Conservation (phyloP, 2,113 vertebrate genomes). For the Ochotona princeps region DNA sequence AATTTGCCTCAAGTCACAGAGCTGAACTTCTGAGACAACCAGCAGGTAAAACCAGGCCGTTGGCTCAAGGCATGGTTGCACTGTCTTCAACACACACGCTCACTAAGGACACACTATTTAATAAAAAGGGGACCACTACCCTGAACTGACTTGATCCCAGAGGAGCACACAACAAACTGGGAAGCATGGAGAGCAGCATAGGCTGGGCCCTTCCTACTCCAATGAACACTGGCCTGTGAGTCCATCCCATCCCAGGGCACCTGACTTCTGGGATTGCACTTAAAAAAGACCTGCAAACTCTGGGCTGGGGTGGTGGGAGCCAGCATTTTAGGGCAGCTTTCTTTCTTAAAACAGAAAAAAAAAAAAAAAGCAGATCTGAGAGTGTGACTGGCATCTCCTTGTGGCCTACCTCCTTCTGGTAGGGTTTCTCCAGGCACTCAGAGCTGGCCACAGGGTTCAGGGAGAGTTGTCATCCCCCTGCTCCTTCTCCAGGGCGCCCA, state of each 20-base stretch:
- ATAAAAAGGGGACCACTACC: not conserved
- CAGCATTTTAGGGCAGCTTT: too few species aligned
- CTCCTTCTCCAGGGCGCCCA: not conserved
- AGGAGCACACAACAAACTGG: not conserved
- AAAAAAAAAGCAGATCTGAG: not conserved
- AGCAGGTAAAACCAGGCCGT: not conserved
- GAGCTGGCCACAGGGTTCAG: not conserved
- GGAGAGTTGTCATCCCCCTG: not conserved
- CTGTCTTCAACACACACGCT: not conserved
- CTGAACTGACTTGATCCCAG: not conserved
- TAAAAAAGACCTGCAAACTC: not conserved
- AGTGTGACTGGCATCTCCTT: not conserved
- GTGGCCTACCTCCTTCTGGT: not conserved
- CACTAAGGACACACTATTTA: not conserved
- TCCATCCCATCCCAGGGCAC: not conserved
- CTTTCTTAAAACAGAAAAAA: too few species aligned
- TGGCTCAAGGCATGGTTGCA: not conserved
- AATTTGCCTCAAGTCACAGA: constrained; percentile 9
- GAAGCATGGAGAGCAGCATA: not conserved
- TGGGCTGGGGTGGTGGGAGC: too few species aligned
- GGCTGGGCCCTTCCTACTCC: not conserved
- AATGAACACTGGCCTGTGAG: not conserved
- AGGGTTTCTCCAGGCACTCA: not conserved
- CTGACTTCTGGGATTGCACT: not conserved
- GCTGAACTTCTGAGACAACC: not conserved